Percentiles rank a stretch among this genome's conserved stretches.
phyloP scores from a whole-genome alignment of 2,113 vertebrate species.

The Octodon degus region DNA sequence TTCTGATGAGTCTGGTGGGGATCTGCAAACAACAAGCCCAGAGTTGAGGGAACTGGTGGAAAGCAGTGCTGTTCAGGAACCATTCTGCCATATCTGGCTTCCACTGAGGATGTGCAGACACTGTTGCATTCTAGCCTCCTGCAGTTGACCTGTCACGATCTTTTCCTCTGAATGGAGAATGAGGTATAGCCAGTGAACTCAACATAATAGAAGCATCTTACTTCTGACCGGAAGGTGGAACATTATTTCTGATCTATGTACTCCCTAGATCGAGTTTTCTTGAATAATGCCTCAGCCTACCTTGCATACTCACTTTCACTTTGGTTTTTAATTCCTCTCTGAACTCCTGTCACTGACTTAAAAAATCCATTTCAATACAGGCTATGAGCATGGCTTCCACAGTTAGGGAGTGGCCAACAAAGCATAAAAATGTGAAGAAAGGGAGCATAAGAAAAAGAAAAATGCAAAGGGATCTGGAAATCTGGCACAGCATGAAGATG shows the following conservation, averaged over 20 bases:
- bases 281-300: background rate
- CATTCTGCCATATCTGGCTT: background rate
- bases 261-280: background rate
- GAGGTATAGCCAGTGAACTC: background rate
- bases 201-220: accelerated
- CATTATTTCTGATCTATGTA: background rate
- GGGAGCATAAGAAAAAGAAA: background rate
- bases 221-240: background rate
- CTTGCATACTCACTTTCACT: background rate
- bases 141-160: background rate
- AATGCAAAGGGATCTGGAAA: background rate
- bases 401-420: background rate
- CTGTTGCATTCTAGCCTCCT: background rate
- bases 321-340: background rate
- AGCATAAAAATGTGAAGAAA: background rate
- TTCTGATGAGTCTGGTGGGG: background rate
- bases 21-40: background rate
- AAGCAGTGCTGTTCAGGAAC: background rate
- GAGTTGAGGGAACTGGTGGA: background rate
- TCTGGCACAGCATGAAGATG: background rate
- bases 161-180: background rate
- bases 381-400: background rate
- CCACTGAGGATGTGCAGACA: background rate
- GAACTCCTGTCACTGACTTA: background rate
- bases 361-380: background rate